These are phyloP conservation scores for Tolmerus cingulatus DNA, from an alignment of 2,888 invertebrate genomes.

Conservation along the genomic window DNA sequence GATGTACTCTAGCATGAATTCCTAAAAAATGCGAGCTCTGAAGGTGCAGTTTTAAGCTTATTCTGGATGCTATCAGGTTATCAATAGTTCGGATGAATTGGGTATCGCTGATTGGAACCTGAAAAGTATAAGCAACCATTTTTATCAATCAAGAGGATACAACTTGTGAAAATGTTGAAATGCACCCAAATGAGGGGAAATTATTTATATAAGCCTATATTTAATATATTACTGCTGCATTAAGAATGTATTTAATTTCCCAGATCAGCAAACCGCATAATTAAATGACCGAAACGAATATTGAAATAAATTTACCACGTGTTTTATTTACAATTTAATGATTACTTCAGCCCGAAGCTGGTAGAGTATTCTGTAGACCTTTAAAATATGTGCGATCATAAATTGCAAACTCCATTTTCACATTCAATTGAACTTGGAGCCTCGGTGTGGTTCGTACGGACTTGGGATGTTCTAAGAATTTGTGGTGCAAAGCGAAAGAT, in stretches of 20 bases:
- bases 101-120: constrained; percentile 60
- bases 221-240: background rate
- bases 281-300: background rate
- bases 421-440: constrained; percentile 23
- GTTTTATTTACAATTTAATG: background rate
- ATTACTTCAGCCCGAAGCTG: background rate
- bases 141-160: background rate
- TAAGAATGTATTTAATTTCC: background rate
- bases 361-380: background rate
- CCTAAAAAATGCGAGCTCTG: constrained; percentile 62
- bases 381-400: constrained; percentile 3
- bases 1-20: constrained; percentile 51
- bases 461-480: constrained; percentile 10
- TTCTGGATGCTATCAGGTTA: constrained; percentile 60
- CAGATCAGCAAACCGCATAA: background rate
- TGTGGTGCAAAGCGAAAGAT: background rate
- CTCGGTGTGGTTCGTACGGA: background rate
- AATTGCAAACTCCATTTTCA: constrained; percentile 37
- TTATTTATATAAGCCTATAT: background rate
- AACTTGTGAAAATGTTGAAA: background rate
- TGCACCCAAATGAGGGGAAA: background rate
- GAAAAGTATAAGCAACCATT: constrained; percentile 42
- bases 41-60: constrained; percentile 60
- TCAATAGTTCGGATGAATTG: constrained; percentile 61
- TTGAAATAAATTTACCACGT: background rate